Percentiles rank a stretch among this genome's conserved stretches.
Evolutionary conservation across 1,140 invertebrate species (phyloP).

Genomic region (Lepidurus apus): DNA sequence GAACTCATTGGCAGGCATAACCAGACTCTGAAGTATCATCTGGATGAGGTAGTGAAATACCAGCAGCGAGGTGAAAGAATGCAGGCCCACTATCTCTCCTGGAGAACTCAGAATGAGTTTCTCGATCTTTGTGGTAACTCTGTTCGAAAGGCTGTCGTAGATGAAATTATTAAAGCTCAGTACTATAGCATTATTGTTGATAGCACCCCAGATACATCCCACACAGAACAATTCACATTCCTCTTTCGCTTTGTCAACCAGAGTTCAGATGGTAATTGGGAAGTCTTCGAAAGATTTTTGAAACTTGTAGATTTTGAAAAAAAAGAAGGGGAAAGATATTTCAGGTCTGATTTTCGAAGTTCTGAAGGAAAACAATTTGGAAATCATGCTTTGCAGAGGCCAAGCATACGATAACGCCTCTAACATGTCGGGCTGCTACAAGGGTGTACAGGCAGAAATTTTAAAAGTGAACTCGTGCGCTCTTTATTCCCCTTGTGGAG

Average conservation of each 20-base stretch:
- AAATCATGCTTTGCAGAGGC: conserved; percentile 25
- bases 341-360: conserved; percentile 19
- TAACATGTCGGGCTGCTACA: conserved; percentile 32
- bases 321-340: conserved; percentile 28
- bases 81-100: conserved; percentile 2
- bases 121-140: conserved; percentile 23
- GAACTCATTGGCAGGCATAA: conserved; percentile 27
- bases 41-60: conserved; percentile 24
- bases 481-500: conserved; percentile 28
- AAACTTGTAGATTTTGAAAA: conserved; percentile 29
- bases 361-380: conserved; percentile 27
- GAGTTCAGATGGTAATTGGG: conserved; percentile 25
- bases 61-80: conserved; percentile 30
- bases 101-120: conserved; percentile 29
- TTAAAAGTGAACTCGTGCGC: conserved; percentile 28
- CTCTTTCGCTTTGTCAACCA: conserved; percentile 21
- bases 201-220: conserved; percentile 22
- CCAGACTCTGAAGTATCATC: conserved; percentile 26
- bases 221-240: conserved; percentile 27
- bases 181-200: conserved; percentile 26
- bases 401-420: conserved; percentile 33
- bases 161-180: conserved; percentile 8
- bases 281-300: conserved; percentile 25
- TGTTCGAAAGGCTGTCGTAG: conserved; percentile 20
- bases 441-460: conserved; percentile 33